A percentile compares a stretch with the other conserved stretches of the same genome.
These are phyloP conservation scores for Phaedon cochleariae DNA, from an alignment of 2,888 invertebrate species.

Conservation along the genomic window DNA sequence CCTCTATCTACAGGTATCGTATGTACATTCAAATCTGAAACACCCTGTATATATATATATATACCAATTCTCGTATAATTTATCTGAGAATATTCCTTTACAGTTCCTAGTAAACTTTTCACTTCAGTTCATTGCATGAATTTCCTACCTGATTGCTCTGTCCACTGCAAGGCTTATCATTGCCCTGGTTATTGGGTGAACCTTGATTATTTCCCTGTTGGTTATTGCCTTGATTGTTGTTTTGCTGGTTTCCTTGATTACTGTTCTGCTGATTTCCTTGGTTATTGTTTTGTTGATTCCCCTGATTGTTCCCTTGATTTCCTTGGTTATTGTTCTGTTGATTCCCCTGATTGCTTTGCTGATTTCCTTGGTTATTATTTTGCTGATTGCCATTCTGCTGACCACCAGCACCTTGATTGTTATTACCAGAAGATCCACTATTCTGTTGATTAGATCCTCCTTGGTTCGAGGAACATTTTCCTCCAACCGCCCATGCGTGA, in stretches of 20 bases:
- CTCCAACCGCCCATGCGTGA: slow-evolving; percentile 69
- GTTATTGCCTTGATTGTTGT: slow-evolving; percentile 16
- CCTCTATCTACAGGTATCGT: too few species aligned
- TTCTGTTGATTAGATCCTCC: slow-evolving; percentile 2
- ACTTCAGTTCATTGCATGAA: not conserved
- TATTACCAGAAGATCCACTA: not conserved
- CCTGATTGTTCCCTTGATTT: slow-evolving; percentile 20
- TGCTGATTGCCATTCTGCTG: not conserved
- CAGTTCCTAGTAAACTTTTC: too few species aligned
- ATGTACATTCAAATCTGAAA: too few species aligned
- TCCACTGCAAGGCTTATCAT: slow-evolving; percentile 30
- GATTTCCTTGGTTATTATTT: slow-evolving; percentile 20
- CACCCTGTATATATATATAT: too few species aligned
- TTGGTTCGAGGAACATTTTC: slow-evolving; percentile 42
- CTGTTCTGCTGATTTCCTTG: slow-evolving; percentile 20
- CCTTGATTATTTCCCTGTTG: slow-evolving; percentile 28
- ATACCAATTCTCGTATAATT: too few species aligned
- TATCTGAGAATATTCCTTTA: too few species aligned
- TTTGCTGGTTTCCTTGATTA: not conserved
- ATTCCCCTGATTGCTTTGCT: slow-evolving; percentile 18
- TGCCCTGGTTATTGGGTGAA: slow-evolving; percentile 8
- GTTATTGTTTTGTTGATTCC: slow-evolving; percentile 17
- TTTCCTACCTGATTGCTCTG: slow-evolving; percentile 22
- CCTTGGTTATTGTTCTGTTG: slow-evolving; percentile 19
- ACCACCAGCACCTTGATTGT: slow-evolving; percentile 19